Evolutionary conservation across 2,113 vertebrate genomes (phyloP).

Genomic region (Pygoscelis adeliae): DNA sequence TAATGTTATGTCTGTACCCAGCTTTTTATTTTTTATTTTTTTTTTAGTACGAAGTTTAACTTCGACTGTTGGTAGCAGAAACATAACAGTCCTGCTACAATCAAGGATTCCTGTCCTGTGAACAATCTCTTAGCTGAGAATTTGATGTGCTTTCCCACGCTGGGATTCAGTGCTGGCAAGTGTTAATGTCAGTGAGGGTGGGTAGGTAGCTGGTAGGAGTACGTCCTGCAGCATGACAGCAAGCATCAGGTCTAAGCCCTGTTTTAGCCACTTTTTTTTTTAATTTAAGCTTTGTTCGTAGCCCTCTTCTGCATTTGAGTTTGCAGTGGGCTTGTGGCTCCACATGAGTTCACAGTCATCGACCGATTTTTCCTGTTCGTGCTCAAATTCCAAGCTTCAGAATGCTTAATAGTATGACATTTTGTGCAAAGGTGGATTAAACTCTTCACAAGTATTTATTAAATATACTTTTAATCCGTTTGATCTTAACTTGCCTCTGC

Average conservation of each 20-base stretch:
- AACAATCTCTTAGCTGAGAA: not conserved
- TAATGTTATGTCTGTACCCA: not conserved
- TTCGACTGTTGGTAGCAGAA: not conserved
- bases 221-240: fast-evolving
- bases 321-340: not conserved
- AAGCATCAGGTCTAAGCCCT: not conserved
- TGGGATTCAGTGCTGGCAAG: not conserved
- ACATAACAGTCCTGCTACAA: not conserved
- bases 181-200: not conserved
- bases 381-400: not conserved
- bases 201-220: not conserved
- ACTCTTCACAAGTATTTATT: not conserved
- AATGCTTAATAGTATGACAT: not conserved
- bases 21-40: not conserved
- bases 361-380: not conserved
- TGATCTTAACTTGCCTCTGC: constrained; percentile 19
- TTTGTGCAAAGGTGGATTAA: not conserved
- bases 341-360: not conserved
- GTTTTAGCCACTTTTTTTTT: not conserved
- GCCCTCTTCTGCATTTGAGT: not conserved
- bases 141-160: fast-evolving
- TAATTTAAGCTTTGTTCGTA: not conserved
- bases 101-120: not conserved
- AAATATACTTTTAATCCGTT: not conserved
- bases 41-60: not conserved